Evolutionary conservation across 2,113 vertebrate species (phyloP).

Genomic region (Neodontobutis hainanensis): DNA sequence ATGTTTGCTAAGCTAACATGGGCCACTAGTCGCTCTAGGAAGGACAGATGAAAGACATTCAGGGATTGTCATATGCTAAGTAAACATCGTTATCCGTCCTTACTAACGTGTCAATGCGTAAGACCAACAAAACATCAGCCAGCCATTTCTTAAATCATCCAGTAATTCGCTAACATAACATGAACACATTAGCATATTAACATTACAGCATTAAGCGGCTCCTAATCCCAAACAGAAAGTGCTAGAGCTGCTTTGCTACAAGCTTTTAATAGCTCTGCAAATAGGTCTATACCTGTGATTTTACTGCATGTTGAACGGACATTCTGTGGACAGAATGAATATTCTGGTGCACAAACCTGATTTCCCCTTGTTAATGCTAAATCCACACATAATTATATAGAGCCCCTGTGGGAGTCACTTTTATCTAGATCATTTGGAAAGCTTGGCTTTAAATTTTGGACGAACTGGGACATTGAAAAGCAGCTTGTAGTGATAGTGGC

Average conservation of each 20-base stretch:
- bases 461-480: constrained; percentile 72
- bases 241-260: constrained; percentile 11
- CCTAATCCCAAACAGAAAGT: constrained; percentile 61
- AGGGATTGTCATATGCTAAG: constrained; percentile 68
- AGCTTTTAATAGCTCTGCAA: constrained; percentile 54
- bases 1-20: constrained; percentile 81
- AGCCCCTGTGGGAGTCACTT: constrained; percentile 68
- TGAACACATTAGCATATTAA: constrained; percentile 63
- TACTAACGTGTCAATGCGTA: constrained; percentile 45
- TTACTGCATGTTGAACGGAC: constrained; percentile 37
- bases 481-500: constrained; percentile 61
- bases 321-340: constrained; percentile 71
- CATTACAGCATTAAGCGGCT: constrained; percentile 56
- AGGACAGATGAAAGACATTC: constrained; percentile 78
- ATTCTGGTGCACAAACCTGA: constrained; percentile 65
- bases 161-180: constrained; percentile 66
- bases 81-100: constrained; percentile 68
- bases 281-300: constrained; percentile 50
- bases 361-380: constrained; percentile 68
- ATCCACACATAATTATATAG: constrained; percentile 74
- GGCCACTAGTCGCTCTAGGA: constrained; percentile 70
- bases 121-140: constrained; percentile 60
- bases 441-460: constrained; percentile 60
- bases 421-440: constrained; percentile 72
- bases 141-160: constrained; percentile 59